phyloP scores from a whole-genome alignment of 2,797 vertebrate species.

The Lagorchestes hirsutus region DNA sequence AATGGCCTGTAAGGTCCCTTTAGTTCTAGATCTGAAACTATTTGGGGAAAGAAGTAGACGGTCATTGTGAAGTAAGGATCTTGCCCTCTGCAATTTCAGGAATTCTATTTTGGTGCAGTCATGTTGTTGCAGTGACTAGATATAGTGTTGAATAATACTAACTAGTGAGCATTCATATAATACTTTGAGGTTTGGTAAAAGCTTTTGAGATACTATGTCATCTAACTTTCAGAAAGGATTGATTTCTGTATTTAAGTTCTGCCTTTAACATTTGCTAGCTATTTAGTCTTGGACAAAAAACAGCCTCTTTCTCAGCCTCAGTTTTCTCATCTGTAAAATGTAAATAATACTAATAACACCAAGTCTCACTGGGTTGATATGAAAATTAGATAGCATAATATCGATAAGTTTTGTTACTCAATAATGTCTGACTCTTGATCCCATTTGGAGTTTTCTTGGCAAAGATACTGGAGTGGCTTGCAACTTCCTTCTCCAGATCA shows the following conservation, averaged over 20 bases:
- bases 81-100: background rate
- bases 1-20: background rate
- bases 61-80: background rate
- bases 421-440: background rate
- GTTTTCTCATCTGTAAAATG: background rate
- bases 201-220: background rate
- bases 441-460: background rate
- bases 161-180: background rate
- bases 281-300: background rate
- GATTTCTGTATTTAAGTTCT: background rate
- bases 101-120: background rate
- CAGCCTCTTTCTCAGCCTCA: background rate
- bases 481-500: background rate
- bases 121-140: background rate
- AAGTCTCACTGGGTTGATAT: background rate
- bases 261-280: background rate
- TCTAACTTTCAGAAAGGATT: background rate
- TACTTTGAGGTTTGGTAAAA: background rate
- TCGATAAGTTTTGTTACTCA: background rate
- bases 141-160: background rate
- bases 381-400: background rate
- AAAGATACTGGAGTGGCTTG: background rate
- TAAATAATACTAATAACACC: background rate
- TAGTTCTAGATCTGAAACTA: background rate
- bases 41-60: background rate